Conservation (phyloP, 2,797 vertebrate species). For the Halcyon smyrnensis region DNA sequence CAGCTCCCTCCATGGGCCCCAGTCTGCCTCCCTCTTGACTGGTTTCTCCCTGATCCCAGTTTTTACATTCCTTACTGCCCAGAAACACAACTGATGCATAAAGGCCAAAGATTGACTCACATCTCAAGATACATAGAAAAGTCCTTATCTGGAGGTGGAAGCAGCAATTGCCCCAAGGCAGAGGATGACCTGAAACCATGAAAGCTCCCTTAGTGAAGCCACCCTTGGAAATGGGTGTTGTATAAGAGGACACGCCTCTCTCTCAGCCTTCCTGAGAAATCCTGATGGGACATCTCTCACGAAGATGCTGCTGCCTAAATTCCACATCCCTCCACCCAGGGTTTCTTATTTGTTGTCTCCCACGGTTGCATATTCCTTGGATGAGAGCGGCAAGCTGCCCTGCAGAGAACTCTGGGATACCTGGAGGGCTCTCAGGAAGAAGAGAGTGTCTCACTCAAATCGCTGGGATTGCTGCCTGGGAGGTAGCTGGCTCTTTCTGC, state of each 20-base stretch:
- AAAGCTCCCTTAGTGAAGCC: neutral
- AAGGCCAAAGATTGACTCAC: neutral
- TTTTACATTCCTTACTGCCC: neutral
- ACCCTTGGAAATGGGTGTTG: neutral
- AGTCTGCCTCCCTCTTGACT: neutral
- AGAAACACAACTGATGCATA: rapidly evolving
- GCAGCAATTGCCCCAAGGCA: neutral
- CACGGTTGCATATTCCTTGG: neutral
- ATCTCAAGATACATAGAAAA: neutral
- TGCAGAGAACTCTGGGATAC: neutral
- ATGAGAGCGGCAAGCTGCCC: rapidly evolving
- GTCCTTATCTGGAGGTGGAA: neutral
- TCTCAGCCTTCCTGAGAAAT: neutral
- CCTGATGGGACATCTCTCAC: neutral
- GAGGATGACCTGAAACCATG: neutral
- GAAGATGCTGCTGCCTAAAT: neutral
- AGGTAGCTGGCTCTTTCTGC: neutral
- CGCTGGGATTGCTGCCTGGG: neutral
- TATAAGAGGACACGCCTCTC: neutral
- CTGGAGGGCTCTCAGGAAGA: neutral
- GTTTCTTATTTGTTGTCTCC: neutral
- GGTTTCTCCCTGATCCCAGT: neutral
- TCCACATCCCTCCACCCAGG: neutral
- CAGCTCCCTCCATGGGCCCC: neutral
- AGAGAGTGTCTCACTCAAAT: neutral